phyloP scores from a whole-genome alignment of 2,888 invertebrate species.

The Carpatolechia fugitivella region DNA sequence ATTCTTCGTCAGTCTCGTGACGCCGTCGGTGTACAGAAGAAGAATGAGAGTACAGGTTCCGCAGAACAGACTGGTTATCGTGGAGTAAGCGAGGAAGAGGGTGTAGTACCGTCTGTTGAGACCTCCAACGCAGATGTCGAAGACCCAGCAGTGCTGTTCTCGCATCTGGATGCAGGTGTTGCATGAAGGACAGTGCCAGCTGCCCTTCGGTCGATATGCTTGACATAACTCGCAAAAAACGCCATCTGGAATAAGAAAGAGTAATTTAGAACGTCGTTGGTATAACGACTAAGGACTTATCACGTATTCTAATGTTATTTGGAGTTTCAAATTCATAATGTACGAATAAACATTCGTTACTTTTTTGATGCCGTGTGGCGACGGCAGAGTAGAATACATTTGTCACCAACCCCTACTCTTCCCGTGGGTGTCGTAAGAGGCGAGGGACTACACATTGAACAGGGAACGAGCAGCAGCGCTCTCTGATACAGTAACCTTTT shows the following conservation, averaged over 20 bases:
- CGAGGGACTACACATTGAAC: too few species aligned
- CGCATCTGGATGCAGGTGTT: constrained; percentile 88
- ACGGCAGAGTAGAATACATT: too few species aligned
- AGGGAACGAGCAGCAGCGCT: too few species aligned
- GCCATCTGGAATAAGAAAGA: not conserved
- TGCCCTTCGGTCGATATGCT: constrained; percentile 83
- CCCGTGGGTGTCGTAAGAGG: too few species aligned
- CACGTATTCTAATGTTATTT: too few species aligned
- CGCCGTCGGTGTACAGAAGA: constrained; percentile 60
- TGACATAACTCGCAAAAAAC: constrained; percentile 87
- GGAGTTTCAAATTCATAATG: too few species aligned
- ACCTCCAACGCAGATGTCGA: constrained; percentile 90
- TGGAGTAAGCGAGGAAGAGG: constrained; percentile 84
- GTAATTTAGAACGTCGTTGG: not conserved
- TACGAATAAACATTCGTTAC: too few species aligned
- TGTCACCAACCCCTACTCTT: too few species aligned
- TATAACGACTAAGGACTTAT: too few species aligned
- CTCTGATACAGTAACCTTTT: too few species aligned
- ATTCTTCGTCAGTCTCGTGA: too few species aligned
- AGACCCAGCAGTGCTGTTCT: constrained; percentile 92
- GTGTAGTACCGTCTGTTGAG: constrained; percentile 90
- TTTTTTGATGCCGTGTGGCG: too few species aligned
- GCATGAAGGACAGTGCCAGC: constrained; percentile 92
- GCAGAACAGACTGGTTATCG: constrained; percentile 82
- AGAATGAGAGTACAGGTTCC: constrained; percentile 83